A percentile compares a stretch with the other conserved stretches of the same genome.
Conservation (phyloP, 2,113 vertebrate species). For the Struthidea cinerea region DNA sequence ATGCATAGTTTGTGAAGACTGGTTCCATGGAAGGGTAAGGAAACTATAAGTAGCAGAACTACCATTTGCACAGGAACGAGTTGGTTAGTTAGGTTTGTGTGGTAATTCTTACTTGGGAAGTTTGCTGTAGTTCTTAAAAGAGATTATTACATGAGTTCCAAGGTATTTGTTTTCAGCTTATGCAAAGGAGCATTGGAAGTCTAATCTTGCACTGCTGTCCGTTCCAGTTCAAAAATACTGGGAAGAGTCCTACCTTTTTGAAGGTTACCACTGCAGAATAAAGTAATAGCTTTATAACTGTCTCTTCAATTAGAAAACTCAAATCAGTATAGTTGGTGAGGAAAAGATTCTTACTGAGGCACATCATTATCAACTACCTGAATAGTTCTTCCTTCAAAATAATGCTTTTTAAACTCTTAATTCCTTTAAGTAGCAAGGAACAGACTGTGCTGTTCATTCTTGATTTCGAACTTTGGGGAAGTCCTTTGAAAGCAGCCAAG, state of each 20-base stretch:
- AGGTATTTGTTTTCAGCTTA: neutral
- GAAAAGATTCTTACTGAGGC: neutral
- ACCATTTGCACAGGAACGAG: neutral
- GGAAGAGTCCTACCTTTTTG: neutral
- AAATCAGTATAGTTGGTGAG: neutral
- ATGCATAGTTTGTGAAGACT: constrained; percentile 94
- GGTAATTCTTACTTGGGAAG: neutral
- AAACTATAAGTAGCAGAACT: neutral
- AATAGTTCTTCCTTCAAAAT: neutral
- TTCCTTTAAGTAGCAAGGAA: neutral
- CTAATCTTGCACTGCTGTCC: neutral
- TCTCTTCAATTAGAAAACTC: neutral
- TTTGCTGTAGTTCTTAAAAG: neutral
- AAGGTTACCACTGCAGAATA: neutral
- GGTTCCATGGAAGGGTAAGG: constrained; percentile 91
- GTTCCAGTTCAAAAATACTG: neutral
- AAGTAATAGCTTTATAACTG: neutral
- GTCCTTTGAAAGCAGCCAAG: neutral
- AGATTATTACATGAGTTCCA: neutral
- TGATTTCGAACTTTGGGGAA: neutral
- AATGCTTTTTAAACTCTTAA: neutral
- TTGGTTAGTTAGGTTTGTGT: neutral
- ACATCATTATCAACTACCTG: neutral
- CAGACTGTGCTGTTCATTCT: neutral
- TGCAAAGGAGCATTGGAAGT: neutral